Conservation (phyloP, 2,797 vertebrate species). For the Pangasius mekongensis region DNA sequence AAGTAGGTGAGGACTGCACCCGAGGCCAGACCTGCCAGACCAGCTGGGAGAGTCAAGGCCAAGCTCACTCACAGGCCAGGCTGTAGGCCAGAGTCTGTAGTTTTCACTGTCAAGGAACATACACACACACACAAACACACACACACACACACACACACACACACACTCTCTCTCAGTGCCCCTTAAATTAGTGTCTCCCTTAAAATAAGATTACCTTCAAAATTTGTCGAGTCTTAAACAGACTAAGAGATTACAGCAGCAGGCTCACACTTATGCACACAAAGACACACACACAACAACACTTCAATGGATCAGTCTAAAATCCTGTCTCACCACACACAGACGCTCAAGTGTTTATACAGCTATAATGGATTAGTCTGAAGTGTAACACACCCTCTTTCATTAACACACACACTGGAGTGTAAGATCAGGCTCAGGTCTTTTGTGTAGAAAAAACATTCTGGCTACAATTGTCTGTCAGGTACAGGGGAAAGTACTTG, state of each 20-base stretch:
- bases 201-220: not conserved
- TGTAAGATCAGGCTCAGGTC: slow-evolving; percentile 28
- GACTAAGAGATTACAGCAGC: not conserved
- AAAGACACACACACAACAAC: not conserved
- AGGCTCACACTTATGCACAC: slow-evolving; percentile 4
- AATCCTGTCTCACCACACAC: not conserved
- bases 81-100: slow-evolving; percentile 37
- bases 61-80: slow-evolving; percentile 40
- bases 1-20: slow-evolving; percentile 26
- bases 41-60: slow-evolving; percentile 35
- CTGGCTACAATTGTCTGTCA: not conserved
- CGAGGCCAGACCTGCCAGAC: slow-evolving; percentile 30
- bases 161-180: not conserved
- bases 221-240: not conserved
- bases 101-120: slow-evolving; percentile 3
- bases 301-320: not conserved
- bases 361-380: not conserved
- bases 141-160: slow-evolving; percentile 1
- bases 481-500: slow-evolving; percentile 43
- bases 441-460: slow-evolving; percentile 29
- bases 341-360: not conserved
- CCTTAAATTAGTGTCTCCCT: not conserved
- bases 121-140: not conserved
- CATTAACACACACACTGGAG: not conserved
- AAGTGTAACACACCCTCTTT: not conserved